These are phyloP conservation scores for Pycnomerus fuliginosus DNA, from an alignment of 2,888 invertebrate genomes.

Conservation along the genomic window DNA sequence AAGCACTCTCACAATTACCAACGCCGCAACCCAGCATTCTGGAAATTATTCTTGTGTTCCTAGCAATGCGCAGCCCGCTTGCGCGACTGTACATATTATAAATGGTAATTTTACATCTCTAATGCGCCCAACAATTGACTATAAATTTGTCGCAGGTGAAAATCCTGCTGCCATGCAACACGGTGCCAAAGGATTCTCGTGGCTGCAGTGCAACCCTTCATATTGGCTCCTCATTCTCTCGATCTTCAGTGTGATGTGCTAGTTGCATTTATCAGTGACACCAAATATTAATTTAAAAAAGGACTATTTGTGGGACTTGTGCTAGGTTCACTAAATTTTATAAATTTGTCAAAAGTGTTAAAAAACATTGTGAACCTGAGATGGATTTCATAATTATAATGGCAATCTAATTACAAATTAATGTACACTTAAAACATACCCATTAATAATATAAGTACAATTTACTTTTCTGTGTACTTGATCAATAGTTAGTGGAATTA, in stretches of 20 bases:
- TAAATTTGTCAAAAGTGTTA: too few relatives aligned
- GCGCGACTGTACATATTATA: constrained; percentile 86
- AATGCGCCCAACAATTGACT: background rate
- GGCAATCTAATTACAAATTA: too few relatives aligned
- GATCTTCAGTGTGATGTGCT: constrained; percentile 46
- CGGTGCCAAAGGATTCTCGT: constrained; percentile 52
- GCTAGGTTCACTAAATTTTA: too few relatives aligned
- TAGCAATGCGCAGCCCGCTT: constrained; percentile 84
- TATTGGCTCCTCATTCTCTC: constrained; percentile 50
- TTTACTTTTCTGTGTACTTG: too few relatives aligned
- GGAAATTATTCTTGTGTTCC: constrained; percentile 90
- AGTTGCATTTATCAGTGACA: too few relatives aligned
- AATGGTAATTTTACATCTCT: constrained; percentile 62
- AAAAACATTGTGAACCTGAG: too few relatives aligned
- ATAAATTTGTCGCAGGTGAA: constrained; percentile 47
- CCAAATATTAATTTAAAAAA: too few relatives aligned
- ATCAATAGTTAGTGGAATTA: too few relatives aligned
- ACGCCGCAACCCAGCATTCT: constrained; percentile 69
- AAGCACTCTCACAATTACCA: constrained; percentile 63
- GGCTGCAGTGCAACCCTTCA: constrained; percentile 52
- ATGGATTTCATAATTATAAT: too few relatives aligned
- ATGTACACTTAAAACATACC: too few relatives aligned
- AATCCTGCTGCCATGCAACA: constrained; percentile 59
- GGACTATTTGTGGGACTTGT: too few relatives aligned
- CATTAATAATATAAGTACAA: too few relatives aligned